Evolutionary conservation across 2,797 vertebrate species (phyloP), one percentile per base, ranked within the genome.

Genomic region (Channa striata): DNA sequence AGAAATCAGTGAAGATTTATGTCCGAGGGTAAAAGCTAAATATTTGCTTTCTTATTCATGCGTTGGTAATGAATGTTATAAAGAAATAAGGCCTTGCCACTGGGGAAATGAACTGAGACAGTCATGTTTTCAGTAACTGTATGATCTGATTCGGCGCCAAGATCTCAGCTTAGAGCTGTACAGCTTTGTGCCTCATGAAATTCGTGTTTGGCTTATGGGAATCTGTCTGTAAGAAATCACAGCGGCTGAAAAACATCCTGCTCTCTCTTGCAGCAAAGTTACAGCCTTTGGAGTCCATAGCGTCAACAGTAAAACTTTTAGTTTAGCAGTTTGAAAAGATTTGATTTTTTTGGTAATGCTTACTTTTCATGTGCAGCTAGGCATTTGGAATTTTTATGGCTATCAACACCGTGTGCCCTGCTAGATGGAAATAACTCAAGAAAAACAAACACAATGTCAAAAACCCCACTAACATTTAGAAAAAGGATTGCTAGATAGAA

Each of bases 111-210:
- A 80, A 74, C 30, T 1, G 11, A 73, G 77, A 60, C 50, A 44
- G 58, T 77, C 63, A 37, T 85, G 77, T 65, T 88, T 82, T 78
- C 49, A 72, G 42, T 73, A 39, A 69, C 81, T 75, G 59, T 63
- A 54, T 17, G 54, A 83, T 74, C 57, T 49, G 80, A 82, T 59
- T 77, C 33, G 4, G 10, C 17, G 83, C 84, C 88, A 87, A 73
- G 70, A 77, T 80, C 70, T 82, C 57, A 62, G 79, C 65, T 82
- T 72, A 62, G 59, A 76, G 61, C 50, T 61, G 76, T 16, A 69
- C 67, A 65, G 67, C 51, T 67, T 65, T 59, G 40, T 34, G 39
- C 59, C 47, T 59, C 60, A 49, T 47, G 53, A 81, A 69, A 73
- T 71, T 33, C 66, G 71, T 58, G 51, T 67, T 77, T 25, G 8